These are phyloP conservation scores for Phenacoccus solenopsis DNA, from an alignment of 1,140 invertebrate genomes.

Conservation along the genomic window DNA sequence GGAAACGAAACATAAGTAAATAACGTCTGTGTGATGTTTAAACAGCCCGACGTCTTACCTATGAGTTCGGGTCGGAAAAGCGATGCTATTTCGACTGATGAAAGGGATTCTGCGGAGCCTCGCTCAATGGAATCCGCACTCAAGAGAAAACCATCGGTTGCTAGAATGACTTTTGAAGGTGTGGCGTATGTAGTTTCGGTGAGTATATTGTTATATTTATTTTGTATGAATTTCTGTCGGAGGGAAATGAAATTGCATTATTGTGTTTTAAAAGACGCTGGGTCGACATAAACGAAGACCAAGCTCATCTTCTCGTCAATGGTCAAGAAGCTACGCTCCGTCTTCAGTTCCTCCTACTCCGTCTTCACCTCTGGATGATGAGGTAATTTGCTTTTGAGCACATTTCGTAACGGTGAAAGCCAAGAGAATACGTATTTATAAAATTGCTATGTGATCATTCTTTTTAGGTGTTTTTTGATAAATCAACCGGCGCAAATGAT, in stretches of 20 bases:
- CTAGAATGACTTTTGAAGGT: conserved; percentile 49
- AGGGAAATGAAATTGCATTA: background rate
- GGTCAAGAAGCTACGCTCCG: conserved; percentile 43
- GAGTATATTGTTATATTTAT: conserved; percentile 25
- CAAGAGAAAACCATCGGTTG: conserved; percentile 49
- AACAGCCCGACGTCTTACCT: conserved; percentile 35
- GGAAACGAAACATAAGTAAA: no score
- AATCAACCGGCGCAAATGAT: background rate
- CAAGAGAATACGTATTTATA: background rate
- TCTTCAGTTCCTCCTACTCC: conserved; percentile 29
- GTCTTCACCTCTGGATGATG: conserved; percentile 29
- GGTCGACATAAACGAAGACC: conserved; percentile 34
- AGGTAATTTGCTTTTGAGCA: conserved; percentile 25
- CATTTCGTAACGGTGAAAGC: background rate
- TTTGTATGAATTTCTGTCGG: background rate
- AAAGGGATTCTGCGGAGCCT: conserved; percentile 27
- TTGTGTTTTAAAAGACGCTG: conserved; percentile 33
- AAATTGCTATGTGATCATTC: background rate
- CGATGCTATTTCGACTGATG: conserved; percentile 19
- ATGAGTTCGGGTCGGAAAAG: conserved; percentile 11
- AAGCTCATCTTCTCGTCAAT: conserved; percentile 33
- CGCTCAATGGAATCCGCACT: conserved; percentile 20
- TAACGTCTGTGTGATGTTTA: background rate
- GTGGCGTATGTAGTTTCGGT: conserved; percentile 57
- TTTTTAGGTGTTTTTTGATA: background rate